These are phyloP conservation scores for Drosophila buzzatii DNA, from an alignment of 2,888 invertebrate species.

Conservation along the genomic window DNA sequence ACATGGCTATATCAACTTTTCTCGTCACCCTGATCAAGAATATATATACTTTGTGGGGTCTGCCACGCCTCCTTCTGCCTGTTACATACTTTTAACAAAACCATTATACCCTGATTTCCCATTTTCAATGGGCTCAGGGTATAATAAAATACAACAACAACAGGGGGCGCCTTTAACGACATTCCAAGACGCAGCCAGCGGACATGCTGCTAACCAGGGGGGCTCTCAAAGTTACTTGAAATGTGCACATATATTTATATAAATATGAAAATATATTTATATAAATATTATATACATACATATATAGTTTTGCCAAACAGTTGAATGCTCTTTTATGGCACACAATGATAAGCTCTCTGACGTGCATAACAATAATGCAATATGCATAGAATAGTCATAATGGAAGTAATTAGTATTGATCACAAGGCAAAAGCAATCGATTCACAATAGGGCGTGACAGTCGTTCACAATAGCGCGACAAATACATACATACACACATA, in stretches of 20 bases:
- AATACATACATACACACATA: not conserved
- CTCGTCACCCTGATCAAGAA: too few species aligned
- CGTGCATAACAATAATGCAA: conserved; percentile 62
- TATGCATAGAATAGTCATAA: conserved; percentile 62
- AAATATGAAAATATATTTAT: not conserved
- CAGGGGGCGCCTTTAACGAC: conserved; percentile 55
- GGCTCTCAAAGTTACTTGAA: conserved; percentile 14
- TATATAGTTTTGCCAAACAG: conserved; percentile 45
- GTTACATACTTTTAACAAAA: too few species aligned
- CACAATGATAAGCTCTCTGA: conserved; percentile 53
- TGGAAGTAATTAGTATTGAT: conserved; percentile 72
- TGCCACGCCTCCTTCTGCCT: too few species aligned
- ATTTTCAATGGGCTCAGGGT: too few species aligned
- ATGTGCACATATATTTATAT: not conserved
- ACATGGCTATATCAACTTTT: too few species aligned
- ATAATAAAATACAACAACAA: conserved; percentile 43
- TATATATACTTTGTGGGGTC: too few species aligned
- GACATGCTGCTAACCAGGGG: conserved; percentile 34
- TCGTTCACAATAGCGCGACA: conserved; percentile 5
- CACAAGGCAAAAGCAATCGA: conserved; percentile 37
- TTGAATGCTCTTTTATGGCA: conserved; percentile 62
- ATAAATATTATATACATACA: conserved; percentile 3
- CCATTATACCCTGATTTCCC: too few species aligned
- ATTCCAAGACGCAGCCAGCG: conserved; percentile 51
- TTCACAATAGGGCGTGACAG: conserved; percentile 40